Conservation (phyloP, 2,113 vertebrate species). For the Pomatostomus ruficeps region DNA sequence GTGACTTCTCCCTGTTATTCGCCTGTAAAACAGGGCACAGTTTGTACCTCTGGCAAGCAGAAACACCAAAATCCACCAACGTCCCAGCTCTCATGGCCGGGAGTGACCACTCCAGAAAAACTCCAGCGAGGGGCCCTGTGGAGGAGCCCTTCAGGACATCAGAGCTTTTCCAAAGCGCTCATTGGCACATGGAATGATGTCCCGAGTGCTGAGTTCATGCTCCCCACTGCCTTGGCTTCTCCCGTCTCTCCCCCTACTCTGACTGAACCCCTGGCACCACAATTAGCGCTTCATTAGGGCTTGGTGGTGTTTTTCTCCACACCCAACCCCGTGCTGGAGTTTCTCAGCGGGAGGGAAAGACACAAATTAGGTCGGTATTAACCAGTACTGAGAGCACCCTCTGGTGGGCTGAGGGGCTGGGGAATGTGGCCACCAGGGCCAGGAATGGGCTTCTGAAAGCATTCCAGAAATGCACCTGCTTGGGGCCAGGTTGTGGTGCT, state of each 20-base stretch:
- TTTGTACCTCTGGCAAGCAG: not conserved
- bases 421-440: rapidly evolving
- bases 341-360: not conserved
- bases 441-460: not conserved
- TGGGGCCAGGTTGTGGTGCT: rapidly evolving
- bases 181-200: rapidly evolving
- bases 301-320: not conserved
- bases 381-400: slow-evolving; percentile 61
- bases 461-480: not conserved
- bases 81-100: rapidly evolving
- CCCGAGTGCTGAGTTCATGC: rapidly evolving
- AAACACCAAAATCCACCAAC: rapidly evolving
- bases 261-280: too few relatives aligned
- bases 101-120: not conserved
- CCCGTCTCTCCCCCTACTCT: not conserved
- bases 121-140: not conserved
- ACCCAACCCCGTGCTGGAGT: not conserved
- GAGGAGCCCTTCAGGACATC: not conserved
- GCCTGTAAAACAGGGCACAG: rapidly evolving
- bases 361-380: not conserved
- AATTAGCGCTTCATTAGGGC: not conserved
- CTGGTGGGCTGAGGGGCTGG: slow-evolving; percentile 27
- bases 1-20: not conserved
- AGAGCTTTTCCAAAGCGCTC: not conserved
- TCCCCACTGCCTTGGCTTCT: not conserved